phyloP scores from a whole-genome alignment of 2,888 invertebrate species.

The Pegoplata infirma region DNA sequence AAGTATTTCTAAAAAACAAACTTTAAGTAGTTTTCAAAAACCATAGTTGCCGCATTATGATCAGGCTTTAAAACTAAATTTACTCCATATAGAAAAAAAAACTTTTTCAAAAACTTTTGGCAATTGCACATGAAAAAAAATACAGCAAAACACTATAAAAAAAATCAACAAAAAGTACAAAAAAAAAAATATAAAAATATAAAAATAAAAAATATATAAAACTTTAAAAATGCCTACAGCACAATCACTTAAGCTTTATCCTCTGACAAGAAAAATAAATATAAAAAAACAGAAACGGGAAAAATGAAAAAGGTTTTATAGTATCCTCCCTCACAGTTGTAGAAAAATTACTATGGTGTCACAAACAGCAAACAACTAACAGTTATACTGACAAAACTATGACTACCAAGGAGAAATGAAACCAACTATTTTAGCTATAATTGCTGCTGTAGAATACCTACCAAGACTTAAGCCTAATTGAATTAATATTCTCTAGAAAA shows the following conservation, averaged over 20 bases:
- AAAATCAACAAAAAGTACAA: constrained; percentile 2
- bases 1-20: neutral
- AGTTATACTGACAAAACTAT: neutral
- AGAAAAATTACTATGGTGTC: constrained; percentile 42
- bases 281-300: constrained; percentile 16
- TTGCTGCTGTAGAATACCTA: neutral
- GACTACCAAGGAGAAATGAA: no score
- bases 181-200: constrained; percentile 25
- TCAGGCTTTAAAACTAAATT: constrained; percentile 28
- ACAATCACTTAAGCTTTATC: constrained; percentile 62
- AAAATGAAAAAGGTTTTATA: constrained; percentile 12
- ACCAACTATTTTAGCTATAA: neutral
- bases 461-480: no score
- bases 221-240: constrained; percentile 59
- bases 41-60: constrained; percentile 50
- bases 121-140: constrained; percentile 33
- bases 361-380: constrained; percentile 18
- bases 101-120: constrained; percentile 46
- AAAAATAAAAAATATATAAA: constrained; percentile 7
- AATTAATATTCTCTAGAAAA: no score
- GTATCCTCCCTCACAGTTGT: constrained; percentile 21
- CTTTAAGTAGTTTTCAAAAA: constrained; percentile 43
- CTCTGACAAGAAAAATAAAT: constrained; percentile 33
- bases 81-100: constrained; percentile 6
- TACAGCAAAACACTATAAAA: constrained; percentile 29